phyloP scores from a whole-genome alignment of 2,888 invertebrate species.

The Xanthorhoe designata region DNA sequence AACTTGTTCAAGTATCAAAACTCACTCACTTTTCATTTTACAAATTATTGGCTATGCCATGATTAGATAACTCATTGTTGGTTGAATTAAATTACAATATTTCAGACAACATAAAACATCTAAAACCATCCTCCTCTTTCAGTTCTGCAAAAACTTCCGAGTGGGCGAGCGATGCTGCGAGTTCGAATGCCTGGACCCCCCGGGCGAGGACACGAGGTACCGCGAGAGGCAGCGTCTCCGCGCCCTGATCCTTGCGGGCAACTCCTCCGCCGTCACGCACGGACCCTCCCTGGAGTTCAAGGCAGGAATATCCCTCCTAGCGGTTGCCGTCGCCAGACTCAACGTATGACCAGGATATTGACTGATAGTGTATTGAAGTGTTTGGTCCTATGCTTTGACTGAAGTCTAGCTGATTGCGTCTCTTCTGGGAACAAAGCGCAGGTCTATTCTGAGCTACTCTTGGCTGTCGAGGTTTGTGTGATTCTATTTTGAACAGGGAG shows the following conservation, averaged over 20 bases:
- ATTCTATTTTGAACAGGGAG: constrained; percentile 10
- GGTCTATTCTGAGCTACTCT: constrained; percentile 10
- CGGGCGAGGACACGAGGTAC: constrained; percentile 87
- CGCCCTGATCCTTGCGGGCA: constrained; percentile 86
- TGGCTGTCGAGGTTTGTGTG: constrained; percentile 5
- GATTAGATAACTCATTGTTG: too few species aligned
- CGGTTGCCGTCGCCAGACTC: constrained; percentile 72
- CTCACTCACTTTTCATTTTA: too few species aligned
- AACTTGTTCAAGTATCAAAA: too few species aligned
- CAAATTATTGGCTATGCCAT: too few species aligned
- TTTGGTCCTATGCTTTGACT: constrained; percentile 17
- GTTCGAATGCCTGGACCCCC: constrained; percentile 94
- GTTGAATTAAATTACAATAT: too few species aligned
- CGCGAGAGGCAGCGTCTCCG: constrained; percentile 86
- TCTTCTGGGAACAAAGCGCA: constrained; percentile 11
- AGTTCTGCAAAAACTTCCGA: constrained; percentile 94
- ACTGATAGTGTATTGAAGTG: constrained; percentile 31
- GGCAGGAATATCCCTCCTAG: constrained; percentile 70
- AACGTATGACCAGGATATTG: constrained; percentile 60
- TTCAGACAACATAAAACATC: background rate
- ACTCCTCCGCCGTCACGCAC: constrained; percentile 76
- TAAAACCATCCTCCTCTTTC: constrained; percentile 47
- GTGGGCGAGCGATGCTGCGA: constrained; percentile 95
- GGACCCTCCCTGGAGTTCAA: constrained; percentile 63
- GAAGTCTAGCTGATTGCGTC: constrained; percentile 17